Evolutionary conservation across 2,797 vertebrate genomes (phyloP), one percentile per base, ranked within the genome.

Genomic region (Novumbra hubbsi): DNA sequence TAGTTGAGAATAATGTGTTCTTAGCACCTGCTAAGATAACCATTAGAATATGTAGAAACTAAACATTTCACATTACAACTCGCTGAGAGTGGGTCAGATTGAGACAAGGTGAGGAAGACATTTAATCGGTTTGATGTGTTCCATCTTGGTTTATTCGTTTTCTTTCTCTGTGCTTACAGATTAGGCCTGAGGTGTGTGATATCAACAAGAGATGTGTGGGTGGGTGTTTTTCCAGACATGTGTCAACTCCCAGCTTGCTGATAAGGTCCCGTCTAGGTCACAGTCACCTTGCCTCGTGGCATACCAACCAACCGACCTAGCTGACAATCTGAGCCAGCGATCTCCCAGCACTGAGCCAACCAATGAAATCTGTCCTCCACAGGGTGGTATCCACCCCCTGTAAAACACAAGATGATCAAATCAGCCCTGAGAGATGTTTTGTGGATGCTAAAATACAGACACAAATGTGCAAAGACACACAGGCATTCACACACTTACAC

Each of bases 221-320:
- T 52, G 50, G 19, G 5, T 52, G 49, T 52, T 17, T 17, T 52
- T 17, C 49, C 16, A 52, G 49, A 52, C 49, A 52, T 19, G 0
- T 57, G 55, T 24, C 55, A 21, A 57, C 55, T 57, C 55, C n/a
- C 21, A 57, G 55, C 55, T 8, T 17, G 55, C 55, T 21, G 55
- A 57, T 57, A 57, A 57, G 55, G 55, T 57, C 55, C n/a, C 24
- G 55, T 57, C 55, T 57, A 57, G 55, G 55, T 24, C 55, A 7
- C n/a, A 24, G 55, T 57, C 55, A 12, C 8, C 55, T 57, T 57
- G 55, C 55, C 55, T 57, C 2, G 3, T 57, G 55, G 55, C 7
- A 8, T 57, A 57, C n/a, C 55, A 24, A 57, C 52, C 48, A 50
- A 50, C 49, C 19, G 21, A 21, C 2, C 8, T 12, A 57, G 55